Evolutionary conservation across 2,888 invertebrate genomes (phyloP).

Genomic region (Asteroscopus sphinx): DNA sequence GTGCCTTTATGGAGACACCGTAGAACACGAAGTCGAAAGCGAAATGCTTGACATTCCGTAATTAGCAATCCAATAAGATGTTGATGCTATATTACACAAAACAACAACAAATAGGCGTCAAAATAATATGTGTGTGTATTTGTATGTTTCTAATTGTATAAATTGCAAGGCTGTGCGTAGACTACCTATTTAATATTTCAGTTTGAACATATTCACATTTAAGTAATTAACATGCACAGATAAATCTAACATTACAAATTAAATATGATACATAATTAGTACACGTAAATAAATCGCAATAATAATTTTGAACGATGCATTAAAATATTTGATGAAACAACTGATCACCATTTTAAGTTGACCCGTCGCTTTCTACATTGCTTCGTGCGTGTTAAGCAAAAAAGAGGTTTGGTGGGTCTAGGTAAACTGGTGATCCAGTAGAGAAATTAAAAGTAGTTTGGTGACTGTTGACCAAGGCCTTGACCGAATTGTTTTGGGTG

Average conservation of each 20-base stretch:
- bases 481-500: constrained; percentile 76
- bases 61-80: no score
- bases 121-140: no score
- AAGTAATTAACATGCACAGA: constrained; percentile 20
- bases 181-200: not conserved
- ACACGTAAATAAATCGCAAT: constrained; percentile 48
- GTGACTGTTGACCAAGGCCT: constrained; percentile 70
- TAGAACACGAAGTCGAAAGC: no score
- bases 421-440: constrained; percentile 38
- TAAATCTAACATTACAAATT: constrained; percentile 38
- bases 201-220: constrained; percentile 3
- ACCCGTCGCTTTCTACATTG: constrained; percentile 44
- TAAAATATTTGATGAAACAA: constrained; percentile 48
- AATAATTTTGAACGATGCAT: constrained; percentile 34
- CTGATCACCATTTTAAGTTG: constrained; percentile 34
- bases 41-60: no score
- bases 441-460: constrained; percentile 72
- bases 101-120: no score
- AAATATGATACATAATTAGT: constrained; percentile 41
- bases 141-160: no score
- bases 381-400: not conserved
- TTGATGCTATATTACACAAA: no score
- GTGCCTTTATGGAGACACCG: no score
- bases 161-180: no score
- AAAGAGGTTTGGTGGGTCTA: constrained; percentile 25